A percentile compares a stretch with the other conserved stretches of the same genome.
Evolutionary conservation across 1,140 invertebrate genomes (phyloP).

Genomic region (Drosophila orena): DNA sequence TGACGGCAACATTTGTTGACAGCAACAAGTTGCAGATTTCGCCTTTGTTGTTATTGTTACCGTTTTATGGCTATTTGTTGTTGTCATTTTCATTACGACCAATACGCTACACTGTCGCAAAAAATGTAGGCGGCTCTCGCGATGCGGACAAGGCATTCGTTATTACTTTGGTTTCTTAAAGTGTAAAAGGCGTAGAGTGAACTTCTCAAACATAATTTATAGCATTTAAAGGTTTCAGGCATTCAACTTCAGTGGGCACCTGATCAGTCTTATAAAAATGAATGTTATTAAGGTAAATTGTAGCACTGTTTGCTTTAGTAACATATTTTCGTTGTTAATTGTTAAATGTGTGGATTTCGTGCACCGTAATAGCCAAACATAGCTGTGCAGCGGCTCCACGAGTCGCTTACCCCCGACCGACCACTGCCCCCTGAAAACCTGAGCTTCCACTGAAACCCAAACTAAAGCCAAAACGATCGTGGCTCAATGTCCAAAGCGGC

Average conservation of each 20-base stretch:
- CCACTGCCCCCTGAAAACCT: slow-evolving; percentile 6
- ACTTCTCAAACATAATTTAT: background rate
- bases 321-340: too few relatives aligned
- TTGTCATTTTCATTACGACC: slow-evolving; percentile 28
- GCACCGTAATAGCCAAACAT: background rate
- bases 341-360: too few relatives aligned
- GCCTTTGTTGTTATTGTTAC: slow-evolving; percentile 24
- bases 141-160: too few relatives aligned
- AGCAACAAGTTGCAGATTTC: slow-evolving; percentile 50
- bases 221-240: too few relatives aligned
- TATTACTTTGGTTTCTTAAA: background rate
- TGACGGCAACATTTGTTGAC: slow-evolving; percentile 45
- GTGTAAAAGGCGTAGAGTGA: background rate
- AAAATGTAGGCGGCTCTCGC: background rate
- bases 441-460: slow-evolving; percentile 7
- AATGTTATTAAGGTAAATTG: too few relatives aligned
- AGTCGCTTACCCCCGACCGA: slow-evolving; percentile 22
- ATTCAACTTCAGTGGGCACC: too few relatives aligned
- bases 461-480: slow-evolving; percentile 27
- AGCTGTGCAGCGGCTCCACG: slow-evolving; percentile 17
- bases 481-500: slow-evolving; percentile 44
- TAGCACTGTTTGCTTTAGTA: too few relatives aligned
- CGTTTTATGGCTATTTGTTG: slow-evolving; percentile 20
- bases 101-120: slow-evolving; percentile 8
- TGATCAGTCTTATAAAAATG: too few relatives aligned